Conservation (phyloP, 2,888 invertebrate species). For the Autographa pulchrina region DNA sequence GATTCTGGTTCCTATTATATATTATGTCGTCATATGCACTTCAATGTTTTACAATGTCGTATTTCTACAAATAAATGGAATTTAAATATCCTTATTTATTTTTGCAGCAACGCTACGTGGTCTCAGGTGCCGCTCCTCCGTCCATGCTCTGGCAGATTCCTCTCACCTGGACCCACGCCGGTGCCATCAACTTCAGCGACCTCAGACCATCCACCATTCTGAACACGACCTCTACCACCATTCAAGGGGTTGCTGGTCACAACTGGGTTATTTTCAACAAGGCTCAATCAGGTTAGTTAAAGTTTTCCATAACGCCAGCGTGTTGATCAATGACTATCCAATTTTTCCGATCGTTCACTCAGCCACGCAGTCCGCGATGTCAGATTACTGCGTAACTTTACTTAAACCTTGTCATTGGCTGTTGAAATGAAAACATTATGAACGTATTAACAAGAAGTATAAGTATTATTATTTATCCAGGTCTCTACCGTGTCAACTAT, state of each 20-base stretch:
- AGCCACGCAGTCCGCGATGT: too few species aligned
- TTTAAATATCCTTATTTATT: neutral
- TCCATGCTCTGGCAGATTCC: conserved; percentile 81
- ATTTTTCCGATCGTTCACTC: too few species aligned
- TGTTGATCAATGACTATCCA: neutral
- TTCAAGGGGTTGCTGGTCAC: conserved; percentile 69
- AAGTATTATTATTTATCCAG: conserved; percentile 70
- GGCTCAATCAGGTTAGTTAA: conserved; percentile 78
- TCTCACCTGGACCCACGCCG: conserved; percentile 80
- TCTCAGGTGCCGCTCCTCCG: conserved; percentile 64
- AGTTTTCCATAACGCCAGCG: neutral
- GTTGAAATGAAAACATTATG: too few species aligned
- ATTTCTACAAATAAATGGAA: too few species aligned
- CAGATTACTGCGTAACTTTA: too few species aligned
- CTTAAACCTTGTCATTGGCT: too few species aligned
- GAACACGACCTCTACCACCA: conserved; percentile 50
- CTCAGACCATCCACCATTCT: conserved; percentile 77
- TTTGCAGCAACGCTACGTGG: conserved; percentile 76
- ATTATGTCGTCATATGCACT: too few species aligned
- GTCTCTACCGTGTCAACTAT: conserved; percentile 92
- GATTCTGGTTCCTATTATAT: too few species aligned
- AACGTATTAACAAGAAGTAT: neutral
- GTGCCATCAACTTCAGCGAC: conserved; percentile 74
- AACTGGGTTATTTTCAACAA: conserved; percentile 90
- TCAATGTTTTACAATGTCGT: too few species aligned